Evolutionary conservation across 2,113 vertebrate genomes (phyloP), one percentile per base, ranked within the genome.

Genomic region (Chaetorhynchus papuensis): DNA sequence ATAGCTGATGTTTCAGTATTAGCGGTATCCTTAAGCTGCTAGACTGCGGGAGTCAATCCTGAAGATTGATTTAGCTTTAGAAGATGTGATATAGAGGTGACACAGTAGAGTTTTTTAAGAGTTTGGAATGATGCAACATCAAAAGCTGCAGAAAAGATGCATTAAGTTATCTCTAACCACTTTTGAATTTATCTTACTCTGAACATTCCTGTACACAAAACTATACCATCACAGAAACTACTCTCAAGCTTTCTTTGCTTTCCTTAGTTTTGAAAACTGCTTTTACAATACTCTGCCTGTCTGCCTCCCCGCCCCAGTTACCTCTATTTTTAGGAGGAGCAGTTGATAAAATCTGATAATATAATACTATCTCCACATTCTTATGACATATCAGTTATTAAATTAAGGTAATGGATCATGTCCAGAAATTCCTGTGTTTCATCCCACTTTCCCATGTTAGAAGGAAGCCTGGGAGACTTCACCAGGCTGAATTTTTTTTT

Each of bases 21-120:
- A 75, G 45, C 83, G 54, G 56, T 87, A 20, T 76, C 9, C 42
- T 78, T 91, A 86, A 74, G 35, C 63, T 72, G 39, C 49, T 82
- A 49, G 31, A 47, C 53, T 74, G 41, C 68, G 92, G 44, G 33
- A 91, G 18, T 95, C 57, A 59, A 8, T 94, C 83, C 52, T 84
- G 53, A 84, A 87, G 88, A 92, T 33, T 89, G 81, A 79, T 95
- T 94, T 77, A 89, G 65, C 89, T 94, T 91, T 88, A 71, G 57
- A 82, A 53, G 27, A 60, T 88, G 33, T 79, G 54, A 49, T 93
- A 33, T 35, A 50, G 50, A 75, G 37, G 22, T 87, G 71, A 41
- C 59, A 86, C 18, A 35, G 13, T 37, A 60, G 12, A 72, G 10
- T 37, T 89, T 90, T 92, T 49, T 63, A 69, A 72, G 64, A 64